Base-by-base conservation (phyloP, 2,113 vertebrate species). In the Lichenostomus cassidix region DNA sequence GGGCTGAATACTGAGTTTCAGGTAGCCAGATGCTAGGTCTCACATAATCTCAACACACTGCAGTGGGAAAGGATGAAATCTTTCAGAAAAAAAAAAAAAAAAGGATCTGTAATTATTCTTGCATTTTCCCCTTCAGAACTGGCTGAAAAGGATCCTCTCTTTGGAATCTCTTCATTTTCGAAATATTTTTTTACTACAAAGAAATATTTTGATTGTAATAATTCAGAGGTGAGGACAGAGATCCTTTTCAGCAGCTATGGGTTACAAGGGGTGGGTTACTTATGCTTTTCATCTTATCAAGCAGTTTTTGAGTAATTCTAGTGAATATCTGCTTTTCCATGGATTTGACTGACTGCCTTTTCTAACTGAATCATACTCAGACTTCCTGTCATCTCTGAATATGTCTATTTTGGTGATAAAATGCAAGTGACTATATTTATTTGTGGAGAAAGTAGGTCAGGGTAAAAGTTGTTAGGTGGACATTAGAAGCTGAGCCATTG, bases 371-470 rank as follows among this genome's bases (percentile, higher is more conserved):
- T 95, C 76, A 55, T 81, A 70, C 55, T 50, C 71, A 80, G 55
- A 77, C 64, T 90, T 95, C 52, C 94, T 74, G 76, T 81, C 89
- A 92, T 83, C 59, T 92, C 86, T 87, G 80, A 78, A 68, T 68
- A 69, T 73, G 17, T 85, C 62, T 85, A 33, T 94, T 93, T 91
- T 85, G 35, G 53, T 85, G 42, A 77, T 67, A 87, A 89, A 89
- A 87, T 64, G 53, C 65, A 95, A 82, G 69, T 52, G 62, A 81
- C 87, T 95, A 4, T 84, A 86, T 90, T 93, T 95, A 86, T 90
- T 97, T 77, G 42, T 55, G 67, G 60, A 86, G 83, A 88, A 90
- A 90, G 33, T 92, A 93, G 92, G 86, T 86, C 75, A 89, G 29
- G 17, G 25, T 81, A 80, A 65, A 92, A 83, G 47, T 35, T 67